A percentile compares a stretch with the other conserved stretches of the same genome.
Evolutionary conservation across 2,888 invertebrate species (phyloP).

Genomic region (Sepioteuthis lessoniana): DNA sequence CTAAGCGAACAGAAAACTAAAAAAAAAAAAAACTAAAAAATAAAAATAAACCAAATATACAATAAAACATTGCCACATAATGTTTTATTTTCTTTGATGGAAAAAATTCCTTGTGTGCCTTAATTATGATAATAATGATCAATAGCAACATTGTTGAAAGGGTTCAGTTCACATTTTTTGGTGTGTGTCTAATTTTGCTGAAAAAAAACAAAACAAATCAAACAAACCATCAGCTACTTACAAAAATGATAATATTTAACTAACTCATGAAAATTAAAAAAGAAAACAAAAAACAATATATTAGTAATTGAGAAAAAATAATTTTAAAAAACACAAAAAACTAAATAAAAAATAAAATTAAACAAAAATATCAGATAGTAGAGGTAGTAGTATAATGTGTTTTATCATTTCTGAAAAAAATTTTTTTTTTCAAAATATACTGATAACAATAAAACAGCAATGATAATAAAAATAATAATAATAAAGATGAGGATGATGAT

Average conservation of each 20-base stretch:
- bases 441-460: not conserved
- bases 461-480: not conserved
- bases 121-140: not conserved
- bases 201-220: not conserved
- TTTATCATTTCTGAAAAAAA: not conserved
- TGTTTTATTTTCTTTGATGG: not conserved
- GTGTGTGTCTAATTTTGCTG: not conserved
- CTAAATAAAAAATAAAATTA: not conserved
- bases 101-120: not conserved
- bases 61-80: not conserved
- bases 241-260: not conserved
- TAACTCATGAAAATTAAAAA: not conserved
- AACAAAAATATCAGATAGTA: not conserved
- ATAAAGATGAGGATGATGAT: not conserved
- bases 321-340: too few species aligned
- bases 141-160: not conserved
- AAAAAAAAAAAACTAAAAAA: too few species aligned
- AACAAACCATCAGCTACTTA: not conserved
- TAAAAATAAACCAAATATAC: not conserved
- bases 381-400: not conserved
- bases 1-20: not conserved
- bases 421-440: not conserved
- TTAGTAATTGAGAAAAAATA: not conserved
- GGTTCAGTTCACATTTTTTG: not conserved
- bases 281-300: not conserved